These are phyloP conservation scores for Falco rusticolus DNA, from an alignment of 2,797 vertebrate genomes.

Conservation along the genomic window DNA sequence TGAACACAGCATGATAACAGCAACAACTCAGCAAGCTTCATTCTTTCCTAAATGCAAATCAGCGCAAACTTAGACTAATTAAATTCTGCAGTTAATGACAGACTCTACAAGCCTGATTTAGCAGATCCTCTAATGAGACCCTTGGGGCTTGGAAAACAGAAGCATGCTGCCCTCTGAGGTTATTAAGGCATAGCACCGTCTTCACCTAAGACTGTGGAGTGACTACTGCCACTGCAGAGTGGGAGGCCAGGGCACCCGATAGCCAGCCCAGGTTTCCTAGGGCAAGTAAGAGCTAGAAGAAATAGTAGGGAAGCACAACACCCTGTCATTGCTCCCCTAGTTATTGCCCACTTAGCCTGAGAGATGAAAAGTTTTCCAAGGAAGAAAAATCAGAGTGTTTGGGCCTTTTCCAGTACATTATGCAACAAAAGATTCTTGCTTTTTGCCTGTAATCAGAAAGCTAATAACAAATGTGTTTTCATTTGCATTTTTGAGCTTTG, in stretches of 20 bases:
- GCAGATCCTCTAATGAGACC: conserved; percentile 62
- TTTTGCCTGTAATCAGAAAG: neutral
- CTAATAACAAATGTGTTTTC: neutral
- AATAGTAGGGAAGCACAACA: neutral
- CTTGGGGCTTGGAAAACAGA: neutral
- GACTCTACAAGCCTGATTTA: conserved; percentile 31
- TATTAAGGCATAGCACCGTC: neutral
- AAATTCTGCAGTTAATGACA: conserved; percentile 38
- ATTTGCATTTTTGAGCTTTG: neutral
- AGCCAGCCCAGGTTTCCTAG: neutral
- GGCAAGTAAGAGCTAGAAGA: neutral
- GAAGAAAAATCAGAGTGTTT: neutral
- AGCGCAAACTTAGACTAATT: neutral
- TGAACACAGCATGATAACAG: conserved; percentile 2
- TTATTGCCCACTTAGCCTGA: neutral
- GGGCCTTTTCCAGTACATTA: neutral
- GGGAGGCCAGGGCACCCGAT: neutral
- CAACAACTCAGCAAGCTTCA: conserved; percentile 39
- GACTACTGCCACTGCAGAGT: neutral
- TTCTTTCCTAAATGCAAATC: conserved; percentile 52
- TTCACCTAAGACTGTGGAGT: neutral
- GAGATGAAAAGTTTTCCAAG: neutral
- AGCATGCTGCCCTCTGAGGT: neutral
- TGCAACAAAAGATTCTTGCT: neutral
- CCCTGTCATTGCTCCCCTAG: neutral